phyloP scores from a whole-genome alignment of 2,113 vertebrate species.

The Cairina moschata region DNA sequence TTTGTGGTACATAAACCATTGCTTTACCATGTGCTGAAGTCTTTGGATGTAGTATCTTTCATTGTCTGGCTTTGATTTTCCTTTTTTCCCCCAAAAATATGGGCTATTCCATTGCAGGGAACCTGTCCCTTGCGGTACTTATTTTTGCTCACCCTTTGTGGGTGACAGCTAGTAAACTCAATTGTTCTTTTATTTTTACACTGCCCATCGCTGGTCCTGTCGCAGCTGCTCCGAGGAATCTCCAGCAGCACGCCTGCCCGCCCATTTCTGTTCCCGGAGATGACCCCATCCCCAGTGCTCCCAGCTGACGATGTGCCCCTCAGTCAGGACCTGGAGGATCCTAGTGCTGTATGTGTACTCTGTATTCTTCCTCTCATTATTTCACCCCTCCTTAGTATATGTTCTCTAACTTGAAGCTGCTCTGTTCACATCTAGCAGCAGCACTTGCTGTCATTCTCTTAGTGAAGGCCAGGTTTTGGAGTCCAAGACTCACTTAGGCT shows the following conservation, averaged over 20 bases:
- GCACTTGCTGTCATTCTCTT: background rate
- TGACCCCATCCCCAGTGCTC: slow-evolving; percentile 36
- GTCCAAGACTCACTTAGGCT: background rate
- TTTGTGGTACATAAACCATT: background rate
- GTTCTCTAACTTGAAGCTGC: background rate
- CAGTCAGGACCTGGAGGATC: background rate
- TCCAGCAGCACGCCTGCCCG: slow-evolving; percentile 76
- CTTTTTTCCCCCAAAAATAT: background rate
- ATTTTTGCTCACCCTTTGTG: background rate
- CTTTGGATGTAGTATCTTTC: background rate
- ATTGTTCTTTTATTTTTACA: background rate
- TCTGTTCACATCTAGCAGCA: background rate
- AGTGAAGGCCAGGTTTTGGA: background rate
- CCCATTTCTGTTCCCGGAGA: slow-evolving; percentile 38
- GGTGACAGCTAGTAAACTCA: background rate
- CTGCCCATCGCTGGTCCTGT: background rate
- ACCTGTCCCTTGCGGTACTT: background rate
- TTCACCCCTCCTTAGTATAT: background rate
- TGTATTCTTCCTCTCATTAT: background rate
- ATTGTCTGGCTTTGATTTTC: background rate
- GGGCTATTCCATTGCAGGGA: background rate
- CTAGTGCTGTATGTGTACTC: background rate
- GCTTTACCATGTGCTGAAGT: background rate
- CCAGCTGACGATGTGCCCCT: background rate
- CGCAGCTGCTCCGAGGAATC: slow-evolving; percentile 60